phyloP scores from a whole-genome alignment of 2,888 invertebrate species.

The Cephus spinipes region DNA sequence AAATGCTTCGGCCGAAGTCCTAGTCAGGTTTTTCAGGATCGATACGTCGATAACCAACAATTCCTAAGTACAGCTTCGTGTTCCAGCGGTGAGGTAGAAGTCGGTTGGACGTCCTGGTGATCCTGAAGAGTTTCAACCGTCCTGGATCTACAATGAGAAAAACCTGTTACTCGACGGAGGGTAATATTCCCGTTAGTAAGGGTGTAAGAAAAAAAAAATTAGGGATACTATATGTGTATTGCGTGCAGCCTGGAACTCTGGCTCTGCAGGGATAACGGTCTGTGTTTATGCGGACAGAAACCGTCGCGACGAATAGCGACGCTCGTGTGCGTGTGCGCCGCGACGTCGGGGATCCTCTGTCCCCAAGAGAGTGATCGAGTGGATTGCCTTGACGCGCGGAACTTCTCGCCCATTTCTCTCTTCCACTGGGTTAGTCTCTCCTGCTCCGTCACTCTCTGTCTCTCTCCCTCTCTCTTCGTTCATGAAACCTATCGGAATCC shows the following conservation, averaged over 20 bases:
- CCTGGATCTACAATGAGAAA: not conserved
- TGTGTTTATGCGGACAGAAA: not conserved
- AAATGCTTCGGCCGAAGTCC: not conserved
- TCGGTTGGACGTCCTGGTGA: not conserved
- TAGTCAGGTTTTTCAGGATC: not conserved
- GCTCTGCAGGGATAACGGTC: not conserved
- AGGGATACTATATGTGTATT: not conserved
- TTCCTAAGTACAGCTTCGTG: not conserved
- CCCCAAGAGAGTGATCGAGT: slow-evolving; percentile 38
- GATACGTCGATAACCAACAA: not conserved
- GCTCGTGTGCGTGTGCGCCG: not conserved
- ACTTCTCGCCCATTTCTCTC: slow-evolving; percentile 12
- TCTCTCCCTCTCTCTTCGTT: slow-evolving; percentile 1
- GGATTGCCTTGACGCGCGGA: slow-evolving; percentile 28
- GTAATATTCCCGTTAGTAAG: not conserved
- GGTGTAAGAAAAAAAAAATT: not conserved
- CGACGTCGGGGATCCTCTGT: slow-evolving; percentile 12
- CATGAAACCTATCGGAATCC: not conserved
- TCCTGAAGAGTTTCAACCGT: not conserved
- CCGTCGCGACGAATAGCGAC: not conserved
- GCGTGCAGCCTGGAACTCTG: not conserved
- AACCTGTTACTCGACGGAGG: not conserved
- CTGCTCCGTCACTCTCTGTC: slow-evolving; percentile 9
- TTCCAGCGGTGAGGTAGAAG: not conserved
- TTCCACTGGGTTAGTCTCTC: not conserved